Percentiles rank a stretch among this genome's conserved stretches.
These are phyloP conservation scores for Conistra vaccinii DNA, from an alignment of 2,888 invertebrate species.

Conservation along the genomic window DNA sequence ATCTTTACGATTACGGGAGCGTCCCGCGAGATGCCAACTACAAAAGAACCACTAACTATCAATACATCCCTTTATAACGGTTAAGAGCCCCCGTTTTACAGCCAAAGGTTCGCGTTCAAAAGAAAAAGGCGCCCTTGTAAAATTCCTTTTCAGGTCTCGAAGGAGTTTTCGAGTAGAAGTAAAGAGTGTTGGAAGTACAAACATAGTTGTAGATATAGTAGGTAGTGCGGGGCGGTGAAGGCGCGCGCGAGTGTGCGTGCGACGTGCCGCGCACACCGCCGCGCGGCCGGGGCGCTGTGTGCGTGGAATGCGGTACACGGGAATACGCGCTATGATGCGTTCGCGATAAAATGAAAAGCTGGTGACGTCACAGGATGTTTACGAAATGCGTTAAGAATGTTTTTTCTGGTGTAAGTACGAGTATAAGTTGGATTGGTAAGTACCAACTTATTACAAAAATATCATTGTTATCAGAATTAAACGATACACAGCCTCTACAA, in stretches of 20 bases:
- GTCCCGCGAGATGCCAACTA: slow-evolving; percentile 77
- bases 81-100: slow-evolving; percentile 83
- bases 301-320: slow-evolving; percentile 80
- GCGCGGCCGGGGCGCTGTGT: slow-evolving; percentile 67
- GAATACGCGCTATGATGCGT: slow-evolving; percentile 70
- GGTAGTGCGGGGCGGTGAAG: slow-evolving; percentile 80
- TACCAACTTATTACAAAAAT: slow-evolving; percentile 15
- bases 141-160: slow-evolving; percentile 87
- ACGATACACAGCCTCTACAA: neutral
- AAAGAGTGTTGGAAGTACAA: slow-evolving; percentile 72
- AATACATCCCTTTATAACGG: slow-evolving; percentile 80
- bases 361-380: slow-evolving; percentile 76
- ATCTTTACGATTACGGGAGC: slow-evolving; percentile 75
- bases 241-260: slow-evolving; percentile 76
- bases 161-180: slow-evolving; percentile 80
- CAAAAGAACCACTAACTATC: slow-evolving; percentile 81
- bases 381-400: slow-evolving; percentile 45
- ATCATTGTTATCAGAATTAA: neutral
- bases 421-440: slow-evolving; percentile 30
- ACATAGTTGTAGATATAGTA: slow-evolving; percentile 77
- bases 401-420: slow-evolving; percentile 43
- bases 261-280: slow-evolving; percentile 74
- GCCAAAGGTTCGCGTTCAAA: slow-evolving; percentile 82
- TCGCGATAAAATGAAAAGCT: slow-evolving; percentile 69
- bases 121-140: slow-evolving; percentile 87